Evolutionary conservation across 1,140 invertebrate species (phyloP).

Genomic region (Leptonema lineaticorne): DNA sequence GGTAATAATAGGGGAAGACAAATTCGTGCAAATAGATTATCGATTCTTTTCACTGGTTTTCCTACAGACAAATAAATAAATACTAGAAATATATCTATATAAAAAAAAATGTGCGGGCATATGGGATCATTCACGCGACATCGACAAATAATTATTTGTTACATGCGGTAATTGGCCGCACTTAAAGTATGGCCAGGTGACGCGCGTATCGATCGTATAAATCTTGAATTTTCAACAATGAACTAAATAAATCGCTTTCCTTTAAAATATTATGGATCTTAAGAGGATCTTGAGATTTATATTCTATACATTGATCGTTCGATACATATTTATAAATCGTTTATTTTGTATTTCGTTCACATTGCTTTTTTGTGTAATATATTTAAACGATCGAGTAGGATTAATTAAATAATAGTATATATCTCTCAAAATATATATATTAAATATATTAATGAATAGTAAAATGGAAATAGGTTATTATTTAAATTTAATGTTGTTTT

Average conservation of each 20-base stretch:
- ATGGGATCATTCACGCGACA: conserved; percentile 37
- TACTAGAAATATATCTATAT: neutral
- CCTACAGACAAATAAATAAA: neutral
- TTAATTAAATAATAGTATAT: no score
- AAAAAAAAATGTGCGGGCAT: conserved; percentile 36
- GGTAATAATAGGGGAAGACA: conserved; percentile 30
- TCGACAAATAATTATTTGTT: conserved; percentile 26
- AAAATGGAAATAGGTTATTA: no score
- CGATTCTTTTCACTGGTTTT: conserved; percentile 24
- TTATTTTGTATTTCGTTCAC: no score
- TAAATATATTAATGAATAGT: no score
- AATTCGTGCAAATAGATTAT: conserved; percentile 34
- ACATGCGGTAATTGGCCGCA: conserved; percentile 15
- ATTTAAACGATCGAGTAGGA: no score
- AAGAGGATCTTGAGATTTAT: no score
- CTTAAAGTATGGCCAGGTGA: conserved; percentile 35
- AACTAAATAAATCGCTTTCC: neutral
- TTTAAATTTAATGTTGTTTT: no score
- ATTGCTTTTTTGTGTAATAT: no score
- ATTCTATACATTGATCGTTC: no score
- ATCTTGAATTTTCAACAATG: neutral
- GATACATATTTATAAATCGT: no score
- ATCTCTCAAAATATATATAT: no score
- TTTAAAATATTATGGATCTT: neutral
- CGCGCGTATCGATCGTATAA: conserved; percentile 27